Percentiles rank a stretch among this genome's conserved stretches.
These are phyloP conservation scores for Adelphocoris suturalis DNA, from an alignment of 2,888 invertebrate genomes.

Conservation along the genomic window DNA sequence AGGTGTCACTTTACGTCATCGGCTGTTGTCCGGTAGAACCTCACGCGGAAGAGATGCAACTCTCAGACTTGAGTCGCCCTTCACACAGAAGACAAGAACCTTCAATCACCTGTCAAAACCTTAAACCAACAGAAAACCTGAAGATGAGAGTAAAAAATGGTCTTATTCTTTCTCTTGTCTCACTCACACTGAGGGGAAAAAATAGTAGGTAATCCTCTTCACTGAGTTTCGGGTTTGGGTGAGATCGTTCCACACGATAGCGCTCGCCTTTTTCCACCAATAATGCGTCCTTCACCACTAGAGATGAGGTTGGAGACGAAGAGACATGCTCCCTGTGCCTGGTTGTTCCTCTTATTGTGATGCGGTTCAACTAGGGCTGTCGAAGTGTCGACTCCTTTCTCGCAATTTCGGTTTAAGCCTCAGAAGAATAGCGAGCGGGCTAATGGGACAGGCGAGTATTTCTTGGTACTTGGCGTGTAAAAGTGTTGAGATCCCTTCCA, in stretches of 20 bases:
- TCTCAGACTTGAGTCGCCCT: not conserved
- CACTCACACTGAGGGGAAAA: no score
- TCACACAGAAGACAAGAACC: not conserved
- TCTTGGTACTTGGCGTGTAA: constrained; percentile 30
- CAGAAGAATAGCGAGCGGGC: no score
- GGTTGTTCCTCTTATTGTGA: no score
- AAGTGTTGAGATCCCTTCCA: not conserved
- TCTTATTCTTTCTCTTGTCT: no score
- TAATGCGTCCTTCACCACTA: not conserved
- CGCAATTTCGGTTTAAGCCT: no score
- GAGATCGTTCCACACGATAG: constrained; percentile 18
- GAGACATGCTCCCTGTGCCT: no score
- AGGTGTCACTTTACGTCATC: not conserved
- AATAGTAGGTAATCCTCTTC: not conserved
- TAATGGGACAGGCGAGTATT: not conserved
- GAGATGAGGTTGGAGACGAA: not conserved
- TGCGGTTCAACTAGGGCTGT: no score
- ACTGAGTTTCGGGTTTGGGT: not conserved
- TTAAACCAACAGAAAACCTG: no score
- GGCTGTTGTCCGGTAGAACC: not conserved
- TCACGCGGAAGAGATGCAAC: not conserved
- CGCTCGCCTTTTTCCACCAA: not conserved
- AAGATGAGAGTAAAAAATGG: no score
- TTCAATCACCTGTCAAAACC: constrained; percentile 27
- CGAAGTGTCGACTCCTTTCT: no score